Evolutionary conservation across 2,797 vertebrate genomes (phyloP).

Genomic region (Okamejei kenojei): DNA sequence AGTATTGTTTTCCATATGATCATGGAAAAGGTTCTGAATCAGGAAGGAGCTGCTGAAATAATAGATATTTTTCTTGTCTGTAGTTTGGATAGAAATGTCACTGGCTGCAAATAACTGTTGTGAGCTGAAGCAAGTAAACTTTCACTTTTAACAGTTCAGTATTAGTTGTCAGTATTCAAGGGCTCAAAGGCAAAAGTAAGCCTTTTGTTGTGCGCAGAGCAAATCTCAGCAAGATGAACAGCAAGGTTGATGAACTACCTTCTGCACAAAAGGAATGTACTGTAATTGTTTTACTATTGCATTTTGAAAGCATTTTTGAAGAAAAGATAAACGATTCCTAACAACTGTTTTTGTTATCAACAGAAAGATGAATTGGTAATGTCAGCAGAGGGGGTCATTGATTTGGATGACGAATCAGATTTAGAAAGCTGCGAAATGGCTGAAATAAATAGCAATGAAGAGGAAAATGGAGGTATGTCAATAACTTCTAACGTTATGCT

Average conservation of each 20-base stretch:
- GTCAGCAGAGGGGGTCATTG: conserved; percentile 60
- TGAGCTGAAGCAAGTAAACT: conserved; percentile 39
- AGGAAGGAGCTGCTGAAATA: conserved; percentile 49
- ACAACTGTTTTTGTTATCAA: conserved; percentile 42
- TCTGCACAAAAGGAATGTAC: background rate
- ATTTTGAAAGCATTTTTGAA: background rate
- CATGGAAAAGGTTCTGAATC: conserved; percentile 48
- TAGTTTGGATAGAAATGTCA: conserved; percentile 43
- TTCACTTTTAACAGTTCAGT: conserved; percentile 31
- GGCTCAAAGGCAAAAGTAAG: background rate
- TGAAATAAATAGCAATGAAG: conserved; percentile 60
- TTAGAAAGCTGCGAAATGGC: conserved; percentile 70
- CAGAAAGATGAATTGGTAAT: conserved; percentile 69
- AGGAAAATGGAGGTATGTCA: conserved; percentile 65
- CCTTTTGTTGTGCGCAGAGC: conserved; percentile 18
- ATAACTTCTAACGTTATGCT: background rate
- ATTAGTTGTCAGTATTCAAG: conserved; percentile 1
- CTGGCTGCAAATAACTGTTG: conserved; percentile 45
- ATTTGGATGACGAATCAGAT: conserved; percentile 70
- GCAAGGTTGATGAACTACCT: background rate
- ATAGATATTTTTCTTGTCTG: conserved; percentile 46
- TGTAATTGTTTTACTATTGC: conserved; percentile 1
- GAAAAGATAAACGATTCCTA: background rate
- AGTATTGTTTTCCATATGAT: conserved; percentile 43
- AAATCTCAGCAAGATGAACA: conserved; percentile 20